Base-by-base conservation (phyloP, 1,140 invertebrate genomes). In the Dysdera silvatica region DNA sequence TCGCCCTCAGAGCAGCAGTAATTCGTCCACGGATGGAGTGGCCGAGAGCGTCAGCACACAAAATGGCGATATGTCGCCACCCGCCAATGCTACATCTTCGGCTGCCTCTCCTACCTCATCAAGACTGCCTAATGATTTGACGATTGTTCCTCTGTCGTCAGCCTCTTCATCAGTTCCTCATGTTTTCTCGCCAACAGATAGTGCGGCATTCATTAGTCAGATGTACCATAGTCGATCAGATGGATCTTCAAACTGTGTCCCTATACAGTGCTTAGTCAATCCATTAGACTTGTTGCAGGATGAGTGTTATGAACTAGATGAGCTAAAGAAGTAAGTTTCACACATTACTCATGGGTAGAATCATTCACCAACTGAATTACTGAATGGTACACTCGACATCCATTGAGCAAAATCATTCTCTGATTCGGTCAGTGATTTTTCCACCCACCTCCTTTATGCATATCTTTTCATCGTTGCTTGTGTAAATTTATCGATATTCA, bases 291-390 rank as follows among this genome's bases (percentile, higher is more conserved):
- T 66, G n/a, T 64, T 65, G 24, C 60, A 68, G 63, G 68, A 70
- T 51, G 71, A 72, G 49, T 58, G 61, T 37, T 61, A 65, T 37
- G 71, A 72, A 60, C 33, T 72, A 43, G 67, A 70, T 54, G 70
- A 72, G 47, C 68, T 72, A 49, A 65, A 71, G 32, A 70, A 67
- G 71, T 72, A 62, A 58, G 65, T 69, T 26, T 4, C 28, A n/a
- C 12, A 10, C 24, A 29, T 0, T 49, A 16, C 37, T 40, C 14
- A 20, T 40, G 37, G n/a, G n/a, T n/a, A n/a, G n/a, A n/a, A n/a
- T n/a, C n/a, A n/a, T n/a, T n/a, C n/a, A n/a, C n/a, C n/a, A n/a
- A n/a, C n/a, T n/a, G n/a, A n/a, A n/a, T n/a, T n/a, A n/a, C n/a
- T n/a, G n/a, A n/a, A n/a, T n/a, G n/a, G n/a, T n/a, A n/a, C n/a